These are phyloP conservation scores for Clusia tigrina DNA, from an alignment of 2,888 invertebrate genomes.

Conservation along the genomic window DNA sequence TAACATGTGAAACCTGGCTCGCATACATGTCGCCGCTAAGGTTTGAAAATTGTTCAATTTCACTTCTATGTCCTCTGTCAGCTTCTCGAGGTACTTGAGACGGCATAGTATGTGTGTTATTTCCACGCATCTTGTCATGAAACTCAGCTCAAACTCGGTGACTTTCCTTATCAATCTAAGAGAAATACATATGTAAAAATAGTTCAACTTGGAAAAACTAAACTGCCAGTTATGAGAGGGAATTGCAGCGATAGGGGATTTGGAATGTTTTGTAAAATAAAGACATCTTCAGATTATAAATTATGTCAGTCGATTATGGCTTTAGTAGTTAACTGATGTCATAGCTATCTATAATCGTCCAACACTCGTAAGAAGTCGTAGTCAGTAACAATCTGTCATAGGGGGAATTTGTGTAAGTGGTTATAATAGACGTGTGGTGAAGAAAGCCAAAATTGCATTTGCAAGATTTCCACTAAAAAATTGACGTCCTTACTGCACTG, in stretches of 20 bases:
- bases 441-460: no score
- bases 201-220: no score
- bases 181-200: slow-evolving; percentile 20
- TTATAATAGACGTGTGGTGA: no score
- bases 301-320: no score
- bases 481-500: slow-evolving; percentile 12
- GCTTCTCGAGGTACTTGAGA: slow-evolving; percentile 39
- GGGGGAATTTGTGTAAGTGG: no score
- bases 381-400: no score
- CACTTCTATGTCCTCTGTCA: not conserved
- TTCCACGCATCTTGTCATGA: slow-evolving; percentile 40
- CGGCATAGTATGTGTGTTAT: slow-evolving; percentile 46
- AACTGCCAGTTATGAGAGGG: no score
- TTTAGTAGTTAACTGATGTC: no score
- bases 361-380: no score
- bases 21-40: slow-evolving; percentile 40
- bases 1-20: slow-evolving; percentile 30
- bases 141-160: slow-evolving; percentile 26
- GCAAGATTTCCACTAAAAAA: not conserved
- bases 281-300: no score
- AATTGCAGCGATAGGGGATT: no score
- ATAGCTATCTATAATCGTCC: no score
- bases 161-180: slow-evolving; percentile 22
- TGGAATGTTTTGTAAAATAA: not conserved
- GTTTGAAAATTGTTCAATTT: slow-evolving; percentile 46